A percentile compares a stretch with the other conserved stretches of the same genome.
Evolutionary conservation across 1,140 invertebrate species (phyloP).

Genomic region (Centruroides sculpturatus): DNA sequence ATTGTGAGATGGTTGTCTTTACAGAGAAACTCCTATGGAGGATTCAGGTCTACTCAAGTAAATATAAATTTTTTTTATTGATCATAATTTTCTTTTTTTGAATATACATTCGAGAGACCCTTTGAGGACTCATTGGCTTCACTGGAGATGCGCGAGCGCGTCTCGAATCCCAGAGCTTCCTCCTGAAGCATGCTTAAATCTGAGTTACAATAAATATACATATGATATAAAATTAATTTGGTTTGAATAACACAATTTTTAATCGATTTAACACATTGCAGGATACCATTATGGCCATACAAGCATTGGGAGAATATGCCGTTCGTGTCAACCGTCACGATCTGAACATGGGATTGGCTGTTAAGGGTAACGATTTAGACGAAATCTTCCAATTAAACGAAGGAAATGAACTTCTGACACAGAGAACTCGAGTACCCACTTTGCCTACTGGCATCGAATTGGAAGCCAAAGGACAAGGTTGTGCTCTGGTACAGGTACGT

Average conservation of each 20-base stretch:
- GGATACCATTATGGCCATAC: slow-evolving; percentile 49
- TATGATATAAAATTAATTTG: too few species aligned
- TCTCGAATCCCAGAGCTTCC: too few species aligned
- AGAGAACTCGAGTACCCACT: slow-evolving; percentile 28
- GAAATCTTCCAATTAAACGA: slow-evolving; percentile 28
- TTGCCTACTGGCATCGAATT: slow-evolving; percentile 34
- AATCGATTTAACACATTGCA: slow-evolving; percentile 18
- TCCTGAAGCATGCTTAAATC: too few species aligned
- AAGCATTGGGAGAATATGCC: slow-evolving; percentile 46
- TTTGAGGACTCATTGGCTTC: too few species aligned
- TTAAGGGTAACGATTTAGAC: slow-evolving; percentile 27
- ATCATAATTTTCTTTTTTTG: too few species aligned
- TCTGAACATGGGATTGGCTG: slow-evolving; percentile 29
- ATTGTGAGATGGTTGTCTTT: slow-evolving; percentile 52
- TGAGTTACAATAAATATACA: too few species aligned
- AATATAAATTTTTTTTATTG: background rate
- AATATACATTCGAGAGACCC: too few species aligned
- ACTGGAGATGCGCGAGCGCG: too few species aligned
- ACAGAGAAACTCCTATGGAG: slow-evolving; percentile 57
- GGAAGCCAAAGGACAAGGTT: slow-evolving; percentile 40
- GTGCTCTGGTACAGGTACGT: slow-evolving; percentile 40
- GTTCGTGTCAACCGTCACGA: slow-evolving; percentile 23
- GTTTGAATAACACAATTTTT: too few species aligned
- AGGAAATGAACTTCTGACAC: slow-evolving; percentile 33
- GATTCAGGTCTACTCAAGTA: slow-evolving; percentile 49